These are phyloP conservation scores for Sisor rabdophorus DNA, from an alignment of 2,113 vertebrate genomes.

Conservation along the genomic window DNA sequence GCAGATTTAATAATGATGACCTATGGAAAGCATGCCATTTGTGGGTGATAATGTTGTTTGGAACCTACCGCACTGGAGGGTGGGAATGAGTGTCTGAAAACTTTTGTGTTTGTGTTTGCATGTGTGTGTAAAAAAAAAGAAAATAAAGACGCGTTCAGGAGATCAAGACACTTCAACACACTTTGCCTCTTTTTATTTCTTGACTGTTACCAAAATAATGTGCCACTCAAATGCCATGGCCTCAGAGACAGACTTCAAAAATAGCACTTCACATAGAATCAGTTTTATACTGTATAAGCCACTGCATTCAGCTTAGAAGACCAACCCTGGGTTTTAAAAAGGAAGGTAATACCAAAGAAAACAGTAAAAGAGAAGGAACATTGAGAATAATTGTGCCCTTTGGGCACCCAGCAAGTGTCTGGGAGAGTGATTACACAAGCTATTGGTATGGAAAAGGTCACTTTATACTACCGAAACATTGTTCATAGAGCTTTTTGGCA, in stretches of 20 bases:
- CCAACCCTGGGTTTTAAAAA: conserved; percentile 19
- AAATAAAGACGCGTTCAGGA: background rate
- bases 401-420: conserved; percentile 33
- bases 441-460: conserved; percentile 32
- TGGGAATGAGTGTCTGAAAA: conserved; percentile 15
- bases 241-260: conserved; percentile 41
- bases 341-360: conserved; percentile 33
- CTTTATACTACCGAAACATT: conserved; percentile 30
- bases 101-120: background rate
- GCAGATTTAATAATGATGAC: conserved; percentile 28
- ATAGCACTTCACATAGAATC: conserved; percentile 37
- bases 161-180: conserved; percentile 7
- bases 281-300: conserved; percentile 31
- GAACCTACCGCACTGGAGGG: conserved; percentile 15
- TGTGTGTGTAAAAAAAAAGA: conserved; percentile 11
- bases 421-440: conserved; percentile 24
- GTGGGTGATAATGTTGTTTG: conserved; percentile 28
- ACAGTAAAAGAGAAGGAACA: conserved; percentile 30
- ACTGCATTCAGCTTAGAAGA: conserved; percentile 20
- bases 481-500: conserved; percentile 16
- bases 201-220: conserved; percentile 30
- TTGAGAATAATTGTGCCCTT: conserved; percentile 26
- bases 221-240: conserved; percentile 15
- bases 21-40: background rate
- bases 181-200: conserved; percentile 9